phyloP scores from a whole-genome alignment of 2,888 invertebrate species.

The Campaea margaritaria region DNA sequence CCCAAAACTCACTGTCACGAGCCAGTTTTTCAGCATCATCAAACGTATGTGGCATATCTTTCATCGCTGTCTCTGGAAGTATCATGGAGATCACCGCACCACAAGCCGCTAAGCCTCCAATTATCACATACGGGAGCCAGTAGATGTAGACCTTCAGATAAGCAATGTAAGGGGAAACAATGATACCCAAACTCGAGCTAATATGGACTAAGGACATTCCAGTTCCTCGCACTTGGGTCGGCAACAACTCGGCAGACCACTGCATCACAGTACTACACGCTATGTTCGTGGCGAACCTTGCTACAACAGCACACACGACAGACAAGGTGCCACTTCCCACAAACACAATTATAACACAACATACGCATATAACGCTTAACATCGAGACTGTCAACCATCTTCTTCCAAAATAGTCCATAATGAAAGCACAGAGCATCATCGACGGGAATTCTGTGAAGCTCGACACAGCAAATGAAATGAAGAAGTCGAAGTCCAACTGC shows the following conservation, averaged over 20 bases:
- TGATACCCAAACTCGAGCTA: slow-evolving; percentile 57
- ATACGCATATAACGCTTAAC: slow-evolving; percentile 53
- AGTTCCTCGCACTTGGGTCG: slow-evolving; percentile 62
- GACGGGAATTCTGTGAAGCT: slow-evolving; percentile 66
- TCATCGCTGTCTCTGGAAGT: slow-evolving; percentile 69
- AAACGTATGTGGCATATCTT: slow-evolving; percentile 71
- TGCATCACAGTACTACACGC: slow-evolving; percentile 55
- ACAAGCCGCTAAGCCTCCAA: slow-evolving; percentile 51
- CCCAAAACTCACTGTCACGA: slow-evolving; percentile 56
- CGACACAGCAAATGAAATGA: slow-evolving; percentile 61
- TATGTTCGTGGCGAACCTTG: slow-evolving; percentile 65
- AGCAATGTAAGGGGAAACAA: slow-evolving; percentile 64
- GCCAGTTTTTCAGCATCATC: slow-evolving; percentile 66
- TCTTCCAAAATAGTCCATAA: slow-evolving; percentile 64
- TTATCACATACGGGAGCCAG: slow-evolving; percentile 65
- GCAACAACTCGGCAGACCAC: slow-evolving; percentile 64
- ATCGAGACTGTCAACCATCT: slow-evolving; percentile 56
- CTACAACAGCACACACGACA: slow-evolving; percentile 57
- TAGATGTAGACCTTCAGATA: slow-evolving; percentile 58
- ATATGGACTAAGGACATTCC: slow-evolving; percentile 61
- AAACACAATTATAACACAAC: slow-evolving; percentile 55
- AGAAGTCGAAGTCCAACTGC: slow-evolving; percentile 61
- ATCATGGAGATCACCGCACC: slow-evolving; percentile 54
- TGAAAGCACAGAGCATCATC: slow-evolving; percentile 56
- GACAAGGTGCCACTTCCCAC: slow-evolving; percentile 52